Base-by-base conservation (phyloP, 2,888 invertebrate species). In the Caenorhabditis sp. region DNA sequence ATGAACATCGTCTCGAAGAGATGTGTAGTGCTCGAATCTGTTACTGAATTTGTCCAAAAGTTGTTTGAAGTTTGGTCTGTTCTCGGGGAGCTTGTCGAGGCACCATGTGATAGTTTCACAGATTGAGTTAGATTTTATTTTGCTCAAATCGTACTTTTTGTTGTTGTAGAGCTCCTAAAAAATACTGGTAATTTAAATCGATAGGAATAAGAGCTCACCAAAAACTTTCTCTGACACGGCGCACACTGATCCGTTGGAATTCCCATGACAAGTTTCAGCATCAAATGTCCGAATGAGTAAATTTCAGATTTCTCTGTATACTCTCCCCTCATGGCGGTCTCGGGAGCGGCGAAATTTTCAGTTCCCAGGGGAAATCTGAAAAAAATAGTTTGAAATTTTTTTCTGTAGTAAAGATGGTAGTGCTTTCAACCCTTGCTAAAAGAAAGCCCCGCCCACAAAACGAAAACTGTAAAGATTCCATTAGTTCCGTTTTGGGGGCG, bases 301-400 rank as follows among this genome's bases (percentile, higher is more conserved):
- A 82, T 73, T 47, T 82, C 82, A 5, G 73, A 73, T 47, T 77
- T 82, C 19, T 82, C 77, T n/a, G 77, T 63, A 26, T 74, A 77
- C 2, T 19, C 22, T 31, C 69, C 73, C n/a, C 3, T 1, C 38
- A 16, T 24, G 12, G 14, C 14, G 10, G 66, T 72, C 49, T 82
- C 82, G 0, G 76, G 76, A 12, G 82, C 82, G 2, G 22, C 5
- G 51, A 63, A 76, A n/a, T 44, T 49, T 16, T 26, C 41, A 1
- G 82, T 82, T 22, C 82, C 82, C 7, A 4, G 2, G 2, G 38
- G 38, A 38, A 38, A 5, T 38, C 64, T 76, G 38, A 19, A 70
- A 38, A 49, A 16, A 28, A 26, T 7, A 12, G 7, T 47, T 47
- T 47, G 10, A 61, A 10, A 44, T 49, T 49, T 49, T 19, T 47